A percentile compares a stretch with the other conserved stretches of the same genome.
phyloP scores from a whole-genome alignment of 1,140 invertebrate genomes.

The Steinernema feltiae region DNA sequence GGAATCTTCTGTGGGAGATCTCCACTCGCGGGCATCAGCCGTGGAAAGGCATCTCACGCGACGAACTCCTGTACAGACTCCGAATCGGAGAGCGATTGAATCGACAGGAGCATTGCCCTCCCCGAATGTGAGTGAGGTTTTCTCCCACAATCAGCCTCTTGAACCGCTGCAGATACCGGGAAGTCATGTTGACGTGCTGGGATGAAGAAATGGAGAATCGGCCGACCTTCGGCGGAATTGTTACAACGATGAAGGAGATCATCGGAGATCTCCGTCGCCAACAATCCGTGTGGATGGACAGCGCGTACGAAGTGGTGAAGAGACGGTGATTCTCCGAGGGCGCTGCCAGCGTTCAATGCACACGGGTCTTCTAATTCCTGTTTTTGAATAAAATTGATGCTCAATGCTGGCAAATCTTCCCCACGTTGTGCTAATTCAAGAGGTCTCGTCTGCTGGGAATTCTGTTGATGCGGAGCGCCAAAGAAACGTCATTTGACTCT shows the following conservation, averaged over 20 bases:
- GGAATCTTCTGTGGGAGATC: not conserved
- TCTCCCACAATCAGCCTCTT: no score
- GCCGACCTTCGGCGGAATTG: not conserved
- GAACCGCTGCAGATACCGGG: not conserved
- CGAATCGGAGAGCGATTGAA: not conserved
- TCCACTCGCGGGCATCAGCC: not conserved
- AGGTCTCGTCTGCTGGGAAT: no score
- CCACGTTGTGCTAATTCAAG: no score
- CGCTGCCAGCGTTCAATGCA: no score
- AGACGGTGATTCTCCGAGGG: no score
- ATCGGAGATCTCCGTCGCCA: not conserved
- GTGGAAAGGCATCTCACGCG: not conserved
- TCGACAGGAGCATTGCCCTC: not conserved
- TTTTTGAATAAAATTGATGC: no score
- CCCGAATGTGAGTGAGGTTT: no score
- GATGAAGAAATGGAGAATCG: not conserved
- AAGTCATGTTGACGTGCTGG: not conserved
- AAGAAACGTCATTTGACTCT: no score
- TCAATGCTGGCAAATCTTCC: no score
- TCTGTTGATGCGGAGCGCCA: no score
- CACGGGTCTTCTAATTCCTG: no score
- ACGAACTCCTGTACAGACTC: not conserved
- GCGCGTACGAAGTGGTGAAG: not conserved
- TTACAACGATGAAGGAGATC: not conserved
- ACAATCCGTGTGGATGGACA: not conserved